Evolutionary conservation across 2,888 invertebrate species (phyloP).

Genomic region (Euzetes globulus): DNA sequence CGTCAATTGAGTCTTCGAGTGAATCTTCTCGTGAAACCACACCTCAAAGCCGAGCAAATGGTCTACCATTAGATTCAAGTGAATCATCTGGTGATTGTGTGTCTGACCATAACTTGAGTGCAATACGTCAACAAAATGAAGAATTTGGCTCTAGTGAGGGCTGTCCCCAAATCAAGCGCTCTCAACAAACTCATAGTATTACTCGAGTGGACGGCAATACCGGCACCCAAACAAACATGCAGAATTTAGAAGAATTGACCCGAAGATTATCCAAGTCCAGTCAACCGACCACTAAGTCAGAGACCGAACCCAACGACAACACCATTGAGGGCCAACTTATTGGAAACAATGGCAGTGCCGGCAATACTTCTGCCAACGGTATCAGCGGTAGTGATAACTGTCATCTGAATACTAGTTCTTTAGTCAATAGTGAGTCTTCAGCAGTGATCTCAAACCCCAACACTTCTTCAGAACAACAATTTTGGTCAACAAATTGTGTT

Average conservation of each 20-base stretch:
- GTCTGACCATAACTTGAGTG: constrained; percentile 1
- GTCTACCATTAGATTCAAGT: not conserved
- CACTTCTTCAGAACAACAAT: constrained; percentile 3
- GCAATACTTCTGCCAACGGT: not conserved
- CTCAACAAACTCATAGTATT: not conserved
- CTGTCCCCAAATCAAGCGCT: not conserved
- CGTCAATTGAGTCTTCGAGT: not conserved
- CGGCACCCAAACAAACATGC: not conserved
- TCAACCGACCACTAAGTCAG: not conserved
- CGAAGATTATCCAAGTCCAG: not conserved
- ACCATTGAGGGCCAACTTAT: not conserved
- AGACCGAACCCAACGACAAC: not conserved
- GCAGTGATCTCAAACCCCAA: not conserved
- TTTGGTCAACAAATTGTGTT: constrained; percentile 26
- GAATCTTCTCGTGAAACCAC: not conserved
- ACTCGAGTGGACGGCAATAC: not conserved
- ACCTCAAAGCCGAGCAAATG: not conserved
- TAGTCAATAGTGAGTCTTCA: not conserved
- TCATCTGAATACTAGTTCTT: not conserved
- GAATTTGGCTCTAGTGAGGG: not conserved
- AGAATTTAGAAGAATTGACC: constrained; percentile 8
- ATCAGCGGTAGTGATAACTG: not conserved
- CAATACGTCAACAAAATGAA: constrained; percentile 9
- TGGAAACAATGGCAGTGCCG: not conserved
- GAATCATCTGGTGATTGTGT: not conserved